phyloP scores from a whole-genome alignment of 2,113 vertebrate species.

The Peromyscus maniculatus region DNA sequence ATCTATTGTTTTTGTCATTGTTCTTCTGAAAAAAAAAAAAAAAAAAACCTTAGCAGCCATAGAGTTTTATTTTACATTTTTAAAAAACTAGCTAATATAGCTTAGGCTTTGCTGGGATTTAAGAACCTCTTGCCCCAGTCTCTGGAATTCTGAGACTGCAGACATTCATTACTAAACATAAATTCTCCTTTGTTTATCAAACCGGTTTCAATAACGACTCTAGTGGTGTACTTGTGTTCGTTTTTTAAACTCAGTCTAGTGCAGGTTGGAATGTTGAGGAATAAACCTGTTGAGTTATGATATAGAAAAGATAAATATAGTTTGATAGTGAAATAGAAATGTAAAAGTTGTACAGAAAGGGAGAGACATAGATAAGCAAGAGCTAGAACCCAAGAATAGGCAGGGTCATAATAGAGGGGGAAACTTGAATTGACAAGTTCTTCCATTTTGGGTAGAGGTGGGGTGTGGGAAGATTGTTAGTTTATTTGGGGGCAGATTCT shows the following conservation, averaged over 20 bases:
- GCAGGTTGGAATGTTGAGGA: neutral
- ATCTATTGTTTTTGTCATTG: constrained; percentile 15
- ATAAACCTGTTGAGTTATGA: constrained; percentile 1
- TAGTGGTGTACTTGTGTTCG: neutral
- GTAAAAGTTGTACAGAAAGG: neutral
- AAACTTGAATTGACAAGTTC: neutral
- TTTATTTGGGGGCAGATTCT: neutral
- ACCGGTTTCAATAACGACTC: neutral
- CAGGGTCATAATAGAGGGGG: neutral
- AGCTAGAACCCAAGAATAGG: neutral
- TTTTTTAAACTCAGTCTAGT: neutral
- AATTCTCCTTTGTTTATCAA: neutral
- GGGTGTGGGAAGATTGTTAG: neutral
- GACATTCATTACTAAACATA: neutral
- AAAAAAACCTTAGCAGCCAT: neutral
- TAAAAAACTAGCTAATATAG: neutral
- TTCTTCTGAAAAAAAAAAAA: neutral
- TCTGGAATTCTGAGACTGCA: neutral
- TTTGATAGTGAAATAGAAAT: constrained; percentile 19
- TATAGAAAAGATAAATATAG: neutral
- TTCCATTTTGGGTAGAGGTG: neutral
- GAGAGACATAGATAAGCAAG: neutral
- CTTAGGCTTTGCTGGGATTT: neutral
- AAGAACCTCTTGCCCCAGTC: neutral
- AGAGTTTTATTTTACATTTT: neutral